These are phyloP conservation scores for Idaea straminata DNA, from an alignment of 2,888 invertebrate genomes.

Conservation along the genomic window DNA sequence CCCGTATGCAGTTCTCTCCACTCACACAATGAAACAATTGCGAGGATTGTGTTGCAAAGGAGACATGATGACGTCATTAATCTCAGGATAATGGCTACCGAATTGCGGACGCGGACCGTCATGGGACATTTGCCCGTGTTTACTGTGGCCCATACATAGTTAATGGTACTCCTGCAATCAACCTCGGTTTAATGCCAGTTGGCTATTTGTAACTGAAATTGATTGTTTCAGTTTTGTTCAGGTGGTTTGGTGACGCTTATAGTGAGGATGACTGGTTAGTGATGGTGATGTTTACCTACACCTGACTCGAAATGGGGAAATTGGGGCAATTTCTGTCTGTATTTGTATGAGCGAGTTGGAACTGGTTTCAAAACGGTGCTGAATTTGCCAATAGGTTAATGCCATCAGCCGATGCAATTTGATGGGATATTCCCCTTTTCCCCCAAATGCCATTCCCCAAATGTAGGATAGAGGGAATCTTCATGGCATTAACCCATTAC, in stretches of 20 bases:
- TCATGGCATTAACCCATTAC: too few species aligned
- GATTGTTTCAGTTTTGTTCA: conserved; percentile 5
- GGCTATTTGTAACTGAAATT: conserved; percentile 5
- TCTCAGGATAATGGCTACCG: conserved; percentile 64
- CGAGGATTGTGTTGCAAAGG: conserved; percentile 49
- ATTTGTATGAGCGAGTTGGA: not conserved
- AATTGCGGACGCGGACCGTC: conserved; percentile 52
- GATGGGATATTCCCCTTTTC: too few species aligned
- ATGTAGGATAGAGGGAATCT: too few species aligned
- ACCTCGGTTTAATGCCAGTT: conserved; percentile 2
- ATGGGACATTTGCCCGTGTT: conserved; percentile 55
- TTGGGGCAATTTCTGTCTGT: not conserved
- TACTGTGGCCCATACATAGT: conserved; percentile 14
- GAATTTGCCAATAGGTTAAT: too few species aligned
- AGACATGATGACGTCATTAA: conserved; percentile 71
- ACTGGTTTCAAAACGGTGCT: too few species aligned
- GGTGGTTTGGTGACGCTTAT: not conserved
- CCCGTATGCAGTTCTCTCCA: not conserved
- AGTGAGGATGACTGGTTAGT: not conserved
- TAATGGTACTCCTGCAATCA: conserved; percentile 8
- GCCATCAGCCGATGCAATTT: too few species aligned
- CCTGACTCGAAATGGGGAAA: not conserved
- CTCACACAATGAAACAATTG: conserved; percentile 10
- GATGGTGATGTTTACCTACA: not conserved
- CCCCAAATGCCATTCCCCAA: too few species aligned